Base-by-base conservation (phyloP, 1,140 invertebrate species). In the Procambarus virginalis region DNA sequence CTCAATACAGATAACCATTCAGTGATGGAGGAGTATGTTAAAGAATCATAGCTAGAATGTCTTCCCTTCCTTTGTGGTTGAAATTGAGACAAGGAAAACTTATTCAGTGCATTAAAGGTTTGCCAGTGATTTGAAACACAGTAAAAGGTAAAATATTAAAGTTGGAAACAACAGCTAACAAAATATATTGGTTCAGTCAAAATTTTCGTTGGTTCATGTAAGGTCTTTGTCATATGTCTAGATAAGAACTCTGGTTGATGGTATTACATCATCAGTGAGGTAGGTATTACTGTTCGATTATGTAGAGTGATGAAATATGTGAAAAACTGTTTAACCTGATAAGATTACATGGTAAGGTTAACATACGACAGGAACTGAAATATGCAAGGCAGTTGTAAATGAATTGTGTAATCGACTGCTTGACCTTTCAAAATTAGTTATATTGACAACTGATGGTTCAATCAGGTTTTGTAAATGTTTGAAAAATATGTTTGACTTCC, bases 211-310 rank as follows among this genome's bases (percentile, higher is more conserved):
- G 34, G 34, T 20, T 79, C 77, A 79, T 79, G 77, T 55, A 79
- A 79, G 20, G n/a, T 79, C 14, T 17, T 64, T 77, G 2, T 34
- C 45, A 75, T 77, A 9, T 77, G 75, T 77, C 75, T 46, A 46
- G 75, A 77, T 9, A 20, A 64, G 22, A 78, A 8, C 75, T 46
- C 34, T 34, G 34, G 34, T 34, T 34, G 34, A 46, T 78, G 77
- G 49, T 55, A 46, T 55, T 49, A 49, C 77, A 48, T 17, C 77
- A 49, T 78, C 77, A 78, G 77, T n/a, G 49, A 78, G 46, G 77
- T 78, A 78, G 77, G 8, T 46, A 78, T 78, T 51, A 78, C n/a
- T 51, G 77, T 12, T 78, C 46, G 48, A 78, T 4, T 49, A 9
- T 49, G 45, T 49, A 49, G 8, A 10, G 77, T 49, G 46, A 79